Evolutionary conservation across 2,113 vertebrate species (phyloP).

Genomic region (Centrocercus urophasianus): DNA sequence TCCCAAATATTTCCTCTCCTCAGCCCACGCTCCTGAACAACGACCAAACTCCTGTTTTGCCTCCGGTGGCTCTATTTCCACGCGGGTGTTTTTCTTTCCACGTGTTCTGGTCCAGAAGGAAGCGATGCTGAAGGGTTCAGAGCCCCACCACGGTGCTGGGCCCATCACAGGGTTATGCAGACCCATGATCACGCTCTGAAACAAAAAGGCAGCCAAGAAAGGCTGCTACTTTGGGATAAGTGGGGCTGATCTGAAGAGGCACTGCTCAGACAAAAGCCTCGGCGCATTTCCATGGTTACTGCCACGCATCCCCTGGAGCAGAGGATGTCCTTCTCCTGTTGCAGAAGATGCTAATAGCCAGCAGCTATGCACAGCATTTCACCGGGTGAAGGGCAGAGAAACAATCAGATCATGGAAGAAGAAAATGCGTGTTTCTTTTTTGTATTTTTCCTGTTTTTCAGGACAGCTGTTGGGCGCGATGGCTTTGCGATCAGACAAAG

Average conservation of each 20-base stretch:
- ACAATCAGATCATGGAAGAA: not conserved
- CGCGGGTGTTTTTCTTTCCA: not conserved
- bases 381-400: not conserved
- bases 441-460: not conserved
- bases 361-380: not conserved
- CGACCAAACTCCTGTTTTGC: not conserved
- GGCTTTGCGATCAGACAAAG: not conserved
- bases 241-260: not conserved
- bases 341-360: not conserved
- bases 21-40: not conserved
- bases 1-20: not conserved
- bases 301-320: not conserved
- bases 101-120: accelerated
- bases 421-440: not conserved
- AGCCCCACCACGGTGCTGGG: not conserved
- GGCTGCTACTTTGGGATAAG: not conserved
- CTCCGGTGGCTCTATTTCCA: not conserved
- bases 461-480: not conserved
- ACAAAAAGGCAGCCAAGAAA: not conserved
- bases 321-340: not conserved
- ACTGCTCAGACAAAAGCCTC: not conserved
- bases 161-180: not conserved
- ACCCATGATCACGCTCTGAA: not conserved
- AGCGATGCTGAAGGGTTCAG: accelerated
- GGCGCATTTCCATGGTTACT: not conserved